Conservation (phyloP, 2,113 vertebrate species). For the Nansenia antarctica region DNA sequence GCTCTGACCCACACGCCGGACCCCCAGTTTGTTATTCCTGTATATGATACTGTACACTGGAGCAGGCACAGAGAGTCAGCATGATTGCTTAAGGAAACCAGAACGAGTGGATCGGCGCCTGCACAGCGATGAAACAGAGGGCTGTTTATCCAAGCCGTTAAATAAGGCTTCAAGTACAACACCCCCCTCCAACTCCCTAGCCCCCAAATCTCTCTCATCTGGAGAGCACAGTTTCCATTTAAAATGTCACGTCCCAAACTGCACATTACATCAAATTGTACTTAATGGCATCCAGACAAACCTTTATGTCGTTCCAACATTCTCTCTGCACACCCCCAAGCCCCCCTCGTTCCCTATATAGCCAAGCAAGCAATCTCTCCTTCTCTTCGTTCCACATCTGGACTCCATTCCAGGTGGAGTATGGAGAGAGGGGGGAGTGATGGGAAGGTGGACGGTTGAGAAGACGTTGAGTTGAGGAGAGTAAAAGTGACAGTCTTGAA, state of each 20-base stretch:
- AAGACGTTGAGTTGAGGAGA: constrained; percentile 21
- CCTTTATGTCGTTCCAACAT: constrained; percentile 83
- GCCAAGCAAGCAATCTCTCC: constrained; percentile 65
- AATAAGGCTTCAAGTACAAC: constrained; percentile 73
- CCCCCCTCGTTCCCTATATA: constrained; percentile 46
- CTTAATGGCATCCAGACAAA: constrained; percentile 86
- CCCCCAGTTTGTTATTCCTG: constrained; percentile 74
- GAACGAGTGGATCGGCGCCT: constrained; percentile 57
- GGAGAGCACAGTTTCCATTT: constrained; percentile 79
- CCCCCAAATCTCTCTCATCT: constrained; percentile 76
- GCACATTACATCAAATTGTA: constrained; percentile 84
- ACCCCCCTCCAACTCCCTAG: constrained; percentile 48
- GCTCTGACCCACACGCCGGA: constrained; percentile 52
- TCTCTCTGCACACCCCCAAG: constrained; percentile 59
- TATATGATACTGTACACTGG: constrained; percentile 66
- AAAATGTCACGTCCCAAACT: constrained; percentile 79
- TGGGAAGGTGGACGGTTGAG: constrained; percentile 38
- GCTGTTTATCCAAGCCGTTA: constrained; percentile 77
- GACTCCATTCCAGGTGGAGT: constrained; percentile 80
- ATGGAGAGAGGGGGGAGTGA: constrained; percentile 40
- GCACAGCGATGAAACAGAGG: constrained; percentile 66
- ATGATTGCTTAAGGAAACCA: constrained; percentile 66
- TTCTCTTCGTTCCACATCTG: constrained; percentile 74
- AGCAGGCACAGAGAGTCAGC: constrained; percentile 49
- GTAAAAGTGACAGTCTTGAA: constrained; percentile 31